Base-by-base conservation (phyloP, 2,113 vertebrate genomes). In the Xyliphius kryptos region DNA sequence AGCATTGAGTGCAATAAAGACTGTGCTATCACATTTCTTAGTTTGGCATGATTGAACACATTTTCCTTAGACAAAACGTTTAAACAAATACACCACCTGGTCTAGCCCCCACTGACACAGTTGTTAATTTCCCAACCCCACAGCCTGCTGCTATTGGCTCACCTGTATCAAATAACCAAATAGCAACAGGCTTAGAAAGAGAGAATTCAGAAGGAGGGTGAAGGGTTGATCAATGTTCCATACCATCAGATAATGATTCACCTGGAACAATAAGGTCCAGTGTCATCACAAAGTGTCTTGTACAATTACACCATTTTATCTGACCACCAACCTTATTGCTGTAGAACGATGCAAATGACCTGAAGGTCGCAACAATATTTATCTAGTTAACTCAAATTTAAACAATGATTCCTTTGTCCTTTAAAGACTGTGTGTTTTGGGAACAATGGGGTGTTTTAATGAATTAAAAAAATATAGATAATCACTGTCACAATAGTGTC, bases 191-290 rank as follows among this genome's bases (percentile, higher is more conserved):
- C 69, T 61, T 74, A 83, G 81, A 83, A 75, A 75, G 76, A 69
- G 63, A 38, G 66, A 73, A 82, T 80, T 82, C 77, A 80, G 70
- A 73, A 59, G 51, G 16, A 48, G 32, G 64, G 77, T 70, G 75
- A 74, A 79, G 74, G 77, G 81, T 81, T 79, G 81, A 82, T 78
- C 80, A 83, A 84, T 82, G 81, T 78, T 79, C 80, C 81, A 66
- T 77, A 77, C 71, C 79, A 83, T 81, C 81, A 80, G 84, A 85
- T 86, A 84, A 83, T 75, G 64, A 68, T 70, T 46, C 5, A 9
- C 17, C 26, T 54, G n/a, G 41, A 73, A 78, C 82, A 85, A 84
- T 85, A 75, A 38, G 15, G 66, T 58, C 71, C 78, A 61, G 67
- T 76, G 81, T 81, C 76, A 80, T 77, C 62, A 46, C 37, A 15